Conservation (phyloP, 2,888 invertebrate genomes). For the Lysandra bellargus region DNA sequence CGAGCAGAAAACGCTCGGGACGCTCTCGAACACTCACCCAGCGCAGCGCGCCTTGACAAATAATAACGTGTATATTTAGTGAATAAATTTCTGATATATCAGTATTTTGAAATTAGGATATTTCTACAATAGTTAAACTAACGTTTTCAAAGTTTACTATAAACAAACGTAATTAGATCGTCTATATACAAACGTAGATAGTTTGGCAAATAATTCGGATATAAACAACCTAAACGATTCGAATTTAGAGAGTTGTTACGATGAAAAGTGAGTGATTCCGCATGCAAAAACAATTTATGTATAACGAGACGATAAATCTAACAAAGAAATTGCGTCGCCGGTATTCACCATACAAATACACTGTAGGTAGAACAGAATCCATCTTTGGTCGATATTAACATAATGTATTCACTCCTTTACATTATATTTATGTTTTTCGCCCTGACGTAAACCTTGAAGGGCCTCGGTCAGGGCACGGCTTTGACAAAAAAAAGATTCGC, state of each 20-base stretch:
- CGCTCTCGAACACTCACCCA: neutral
- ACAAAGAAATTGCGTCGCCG: slow-evolving; percentile 32
- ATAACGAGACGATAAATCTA: slow-evolving; percentile 32
- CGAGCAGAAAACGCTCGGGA: slow-evolving; percentile 6
- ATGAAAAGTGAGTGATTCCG: slow-evolving; percentile 25
- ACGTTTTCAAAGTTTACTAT: no score
- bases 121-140: no score
- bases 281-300: slow-evolving; percentile 31
- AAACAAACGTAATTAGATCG: neutral
- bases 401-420: slow-evolving; percentile 49
- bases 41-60: neutral
- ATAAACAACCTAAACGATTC: slow-evolving; percentile 3
- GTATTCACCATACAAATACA: slow-evolving; percentile 34
- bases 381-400: slow-evolving; percentile 49
- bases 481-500: slow-evolving; percentile 46
- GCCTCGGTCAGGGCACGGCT: slow-evolving; percentile 45
- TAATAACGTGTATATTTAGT: neutral
- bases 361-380: slow-evolving; percentile 38
- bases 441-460: slow-evolving; percentile 48
- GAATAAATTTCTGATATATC: neutral
- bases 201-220: neutral
- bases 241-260: slow-evolving; percentile 22
- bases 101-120: no score
- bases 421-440: slow-evolving; percentile 47
- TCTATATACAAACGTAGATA: neutral